Base-by-base conservation (phyloP, 2,797 vertebrate species). In the Phaenicophaeus curvirostris region DNA sequence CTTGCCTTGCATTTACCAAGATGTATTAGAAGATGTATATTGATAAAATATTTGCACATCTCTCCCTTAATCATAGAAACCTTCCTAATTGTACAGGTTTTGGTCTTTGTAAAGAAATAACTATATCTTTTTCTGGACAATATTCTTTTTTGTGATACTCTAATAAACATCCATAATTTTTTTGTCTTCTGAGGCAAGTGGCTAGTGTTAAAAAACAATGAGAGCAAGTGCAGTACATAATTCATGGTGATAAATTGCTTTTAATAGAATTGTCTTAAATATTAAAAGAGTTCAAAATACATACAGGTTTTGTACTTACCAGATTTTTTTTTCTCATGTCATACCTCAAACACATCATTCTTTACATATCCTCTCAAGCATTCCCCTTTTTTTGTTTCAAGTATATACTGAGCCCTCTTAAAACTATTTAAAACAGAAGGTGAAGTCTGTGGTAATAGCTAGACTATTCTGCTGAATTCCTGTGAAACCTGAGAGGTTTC, bases 331-430 rank as follows among this genome's bases (percentile, higher is more conserved):
- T 19, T 6, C 63, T 69, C 33, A n/a, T 81, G 79, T 10, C 7
- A 10, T 6, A 46, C 6, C 13, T 67, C 37, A 77, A 51, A 82
- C 11, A 46, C 21, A 44, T 35, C 41, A 68, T 30, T 73, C 35
- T 62, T 57, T 65, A 28, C 27, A 76, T 27, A 39, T 28, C 2
- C 6, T 62, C 33, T 61, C 7, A 80, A 77, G n/a, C 5, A 21
- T 25, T 19, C 0, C 3, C 4, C 1, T 6, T 17, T 31, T 31
- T 41, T 25, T 57, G 37, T 48, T 65, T 20, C 3, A 5, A 28
- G 31, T 28, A 3, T 67, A 19, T 39, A 16, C 8, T 14, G 48
- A 66, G 5, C 10, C 6, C 6, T 68, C 15, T 67, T 75, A 21
- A 59, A 68, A 37, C 46, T 28, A 46, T 68, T 44, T 86, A 25